Evolutionary conservation across 1,140 invertebrate species (phyloP).

Genomic region (Drosophila varians): DNA sequence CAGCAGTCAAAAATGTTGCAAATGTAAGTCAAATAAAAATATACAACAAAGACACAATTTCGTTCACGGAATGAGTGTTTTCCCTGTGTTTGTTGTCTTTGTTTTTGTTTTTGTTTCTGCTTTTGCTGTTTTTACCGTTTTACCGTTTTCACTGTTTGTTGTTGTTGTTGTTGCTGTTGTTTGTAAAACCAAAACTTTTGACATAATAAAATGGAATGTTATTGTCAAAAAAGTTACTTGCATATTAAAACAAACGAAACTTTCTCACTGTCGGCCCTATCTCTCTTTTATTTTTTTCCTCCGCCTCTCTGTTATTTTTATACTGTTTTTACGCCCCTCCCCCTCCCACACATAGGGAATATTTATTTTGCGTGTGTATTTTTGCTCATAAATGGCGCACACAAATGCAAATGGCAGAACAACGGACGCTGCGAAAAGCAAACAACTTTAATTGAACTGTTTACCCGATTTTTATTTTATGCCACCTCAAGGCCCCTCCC

Average conservation of each 20-base stretch:
- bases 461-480: slow-evolving; percentile 82
- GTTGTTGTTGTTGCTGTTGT: slow-evolving; percentile 11
- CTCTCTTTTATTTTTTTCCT: not conserved
- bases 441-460: slow-evolving; percentile 83
- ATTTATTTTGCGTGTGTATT: slow-evolving; percentile 49
- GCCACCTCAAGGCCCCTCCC: slow-evolving; percentile 34
- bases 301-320: not conserved
- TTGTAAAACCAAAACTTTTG: slow-evolving; percentile 78
- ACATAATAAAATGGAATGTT: slow-evolving; percentile 83
- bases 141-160: no score
- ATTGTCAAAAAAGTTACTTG: slow-evolving; percentile 81
- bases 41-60: slow-evolving; percentile 46
- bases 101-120: no score
- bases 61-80: slow-evolving; percentile 26
- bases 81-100: slow-evolving; percentile 14
- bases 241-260: slow-evolving; percentile 82
- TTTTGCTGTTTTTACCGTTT: not conserved
- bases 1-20: slow-evolving; percentile 78
- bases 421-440: slow-evolving; percentile 58
- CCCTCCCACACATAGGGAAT: slow-evolving; percentile 2
- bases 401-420: slow-evolving; percentile 74
- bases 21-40: slow-evolving; percentile 76
- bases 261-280: slow-evolving; percentile 35
- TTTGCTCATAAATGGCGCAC: slow-evolving; percentile 43
- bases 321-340: not conserved